Evolutionary conservation across 1,140 invertebrate species (phyloP), one percentile per base, ranked within the genome.

Genomic region (Idris sp.): DNA sequence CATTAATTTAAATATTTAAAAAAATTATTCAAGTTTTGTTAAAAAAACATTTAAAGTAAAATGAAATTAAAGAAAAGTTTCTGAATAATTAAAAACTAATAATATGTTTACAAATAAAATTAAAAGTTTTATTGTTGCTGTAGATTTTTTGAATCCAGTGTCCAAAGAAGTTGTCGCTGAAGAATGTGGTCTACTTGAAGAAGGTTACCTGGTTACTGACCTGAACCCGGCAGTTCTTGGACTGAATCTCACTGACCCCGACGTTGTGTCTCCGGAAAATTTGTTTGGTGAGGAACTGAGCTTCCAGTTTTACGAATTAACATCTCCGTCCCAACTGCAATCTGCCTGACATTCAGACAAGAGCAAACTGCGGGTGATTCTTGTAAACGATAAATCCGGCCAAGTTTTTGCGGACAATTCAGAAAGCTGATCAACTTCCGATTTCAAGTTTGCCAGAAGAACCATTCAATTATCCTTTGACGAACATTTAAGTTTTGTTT

Each of bases 141-240:
- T 78, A 90, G 90, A 90, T 76, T 91, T 91, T 65, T 79, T 91
- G 18, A 89, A 90, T 76, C 88, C 90, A 43, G 87, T 91, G 6
- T 87, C 89, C 1, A 90, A 89, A 76, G 88, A 90, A 71, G 86
- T 89, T 18, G 86, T 90, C 0, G 89, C 89, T 1, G 88, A 90
- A 67, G 90, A 91, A 76, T 91, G 89, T 56, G 90, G 90, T 6
- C 77, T 88, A 0, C 81, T 87, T 3, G 83, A 83, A 3, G 88
- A 87, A 36, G 85, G 89, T 31, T 90, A 88, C 65, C 74, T 90
- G 4, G 88, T 90, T 0, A 89, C 89, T 0, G 89, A 90, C 65
- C 51, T 90, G 4, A 89, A 90, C 72, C 88, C 89, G 2, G 84
- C 85, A 3, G 79, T 84, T 1, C 58, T 90, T 8, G 89, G 88